These are phyloP conservation scores for Aramus guarauna DNA, from an alignment of 2,113 vertebrate species.

Conservation along the genomic window DNA sequence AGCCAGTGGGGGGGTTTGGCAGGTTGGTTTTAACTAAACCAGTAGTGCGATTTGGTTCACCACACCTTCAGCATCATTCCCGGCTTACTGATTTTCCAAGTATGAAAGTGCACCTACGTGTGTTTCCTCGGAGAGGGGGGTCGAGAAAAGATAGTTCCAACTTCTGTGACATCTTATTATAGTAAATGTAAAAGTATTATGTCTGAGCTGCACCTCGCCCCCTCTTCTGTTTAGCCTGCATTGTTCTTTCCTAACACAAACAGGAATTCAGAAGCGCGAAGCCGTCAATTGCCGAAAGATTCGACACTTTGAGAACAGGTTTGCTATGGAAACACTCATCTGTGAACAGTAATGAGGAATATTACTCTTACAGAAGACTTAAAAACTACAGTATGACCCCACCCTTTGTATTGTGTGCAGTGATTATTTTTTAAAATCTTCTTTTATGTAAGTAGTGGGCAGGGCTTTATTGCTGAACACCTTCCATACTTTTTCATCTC, in stretches of 20 bases:
- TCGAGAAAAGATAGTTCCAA: neutral
- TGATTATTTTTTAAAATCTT: conserved; percentile 78
- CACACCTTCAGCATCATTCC: neutral
- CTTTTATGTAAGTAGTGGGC: conserved; percentile 77
- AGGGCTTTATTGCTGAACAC: conserved; percentile 68
- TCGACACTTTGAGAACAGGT: conserved; percentile 87
- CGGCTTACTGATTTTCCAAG: accelerated
- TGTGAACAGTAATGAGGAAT: conserved; percentile 78
- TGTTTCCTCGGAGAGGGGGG: neutral
- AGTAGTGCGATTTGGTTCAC: neutral
- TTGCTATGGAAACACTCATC: conserved; percentile 90
- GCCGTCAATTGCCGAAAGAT: conserved; percentile 84
- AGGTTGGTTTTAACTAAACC: neutral
- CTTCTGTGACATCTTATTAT: neutral
- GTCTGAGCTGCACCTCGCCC: neutral
- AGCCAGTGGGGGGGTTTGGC: neutral
- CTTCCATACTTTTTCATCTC: conserved; percentile 69
- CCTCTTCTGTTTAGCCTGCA: neutral
- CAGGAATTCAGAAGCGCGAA: conserved; percentile 95
- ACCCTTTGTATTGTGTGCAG: conserved; percentile 78
- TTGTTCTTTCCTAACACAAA: neutral
- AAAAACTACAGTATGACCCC: conserved; percentile 55
- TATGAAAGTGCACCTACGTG: neutral
- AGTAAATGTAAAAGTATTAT: neutral
- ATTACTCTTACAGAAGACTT: conserved; percentile 25